phyloP scores from a whole-genome alignment of 1,140 invertebrate genomes.

The Vanessa atalanta region DNA sequence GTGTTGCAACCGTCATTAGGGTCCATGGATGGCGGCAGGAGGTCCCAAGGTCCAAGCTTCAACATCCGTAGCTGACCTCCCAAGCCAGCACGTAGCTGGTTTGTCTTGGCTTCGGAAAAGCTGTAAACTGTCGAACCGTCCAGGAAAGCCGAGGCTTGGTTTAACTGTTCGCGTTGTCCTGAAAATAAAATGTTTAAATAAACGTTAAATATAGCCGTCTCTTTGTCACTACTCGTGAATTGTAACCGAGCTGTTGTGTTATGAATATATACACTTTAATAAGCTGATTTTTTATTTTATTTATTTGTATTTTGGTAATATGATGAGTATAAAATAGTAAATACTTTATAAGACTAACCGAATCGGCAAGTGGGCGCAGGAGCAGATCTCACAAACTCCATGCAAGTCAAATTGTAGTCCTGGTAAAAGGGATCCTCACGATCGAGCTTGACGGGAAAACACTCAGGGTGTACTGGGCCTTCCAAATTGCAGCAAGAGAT shows the following conservation, averaged over 20 bases:
- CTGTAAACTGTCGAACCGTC: conserved; percentile 95
- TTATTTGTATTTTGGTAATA: neutral
- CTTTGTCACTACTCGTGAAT: no score
- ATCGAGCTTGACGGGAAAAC: conserved; percentile 87
- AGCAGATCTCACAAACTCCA: conserved; percentile 92
- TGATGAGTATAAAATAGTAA: neutral
- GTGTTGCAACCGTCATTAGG: conserved; percentile 89
- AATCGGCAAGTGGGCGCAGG: conserved; percentile 93
- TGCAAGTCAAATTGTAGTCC: conserved; percentile 85
- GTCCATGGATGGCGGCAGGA: conserved; percentile 87
- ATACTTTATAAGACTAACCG: conserved; percentile 62
- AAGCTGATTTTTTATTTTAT: no score
- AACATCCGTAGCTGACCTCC: conserved; percentile 83
- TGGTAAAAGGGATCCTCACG: conserved; percentile 86
- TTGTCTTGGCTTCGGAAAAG: conserved; percentile 79
- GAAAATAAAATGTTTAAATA: conserved; percentile 29
- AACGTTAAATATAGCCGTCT: no score
- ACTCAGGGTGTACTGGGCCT: conserved; percentile 86
- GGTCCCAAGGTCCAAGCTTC: conserved; percentile 83
- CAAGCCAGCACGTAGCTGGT: conserved; percentile 80
- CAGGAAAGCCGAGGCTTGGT: conserved; percentile 94
- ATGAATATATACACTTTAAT: no score
- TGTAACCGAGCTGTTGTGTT: no score
- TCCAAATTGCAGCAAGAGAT: conserved; percentile 83
- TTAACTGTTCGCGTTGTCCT: conserved; percentile 92